Conservation (phyloP, 2,888 invertebrate species). For the Amiota communis region DNA sequence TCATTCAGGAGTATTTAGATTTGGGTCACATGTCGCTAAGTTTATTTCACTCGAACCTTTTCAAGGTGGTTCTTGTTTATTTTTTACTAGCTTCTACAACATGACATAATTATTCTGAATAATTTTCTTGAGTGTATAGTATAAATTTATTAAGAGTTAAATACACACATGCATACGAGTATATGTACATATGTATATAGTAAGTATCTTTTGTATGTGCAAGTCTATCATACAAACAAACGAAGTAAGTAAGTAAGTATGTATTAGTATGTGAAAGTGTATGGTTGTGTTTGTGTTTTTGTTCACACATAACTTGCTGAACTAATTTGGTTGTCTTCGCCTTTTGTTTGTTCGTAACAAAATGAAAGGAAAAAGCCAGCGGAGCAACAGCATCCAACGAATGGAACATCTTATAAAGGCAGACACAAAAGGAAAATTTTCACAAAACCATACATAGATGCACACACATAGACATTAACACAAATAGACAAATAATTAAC, state of each 20-base stretch:
- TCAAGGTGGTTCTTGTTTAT: no score
- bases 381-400: background rate
- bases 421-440: conserved; percentile 1
- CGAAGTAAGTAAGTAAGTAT: background rate
- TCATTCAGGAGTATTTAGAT: conserved; percentile 33
- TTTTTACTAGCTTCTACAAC: no score
- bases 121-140: background rate
- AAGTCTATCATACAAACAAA: background rate
- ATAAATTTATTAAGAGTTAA: background rate
- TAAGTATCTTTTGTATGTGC: background rate
- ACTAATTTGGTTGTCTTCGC: conserved; percentile 28
- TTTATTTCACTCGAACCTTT: no score
- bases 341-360: conserved; percentile 6
- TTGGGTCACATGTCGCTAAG: conserved; percentile 34
- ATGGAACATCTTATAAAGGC: background rate
- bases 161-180: conserved; percentile 2
- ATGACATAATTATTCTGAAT: no score
- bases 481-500: conserved; percentile 24
- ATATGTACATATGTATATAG: background rate
- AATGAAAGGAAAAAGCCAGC: background rate
- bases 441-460: background rate
- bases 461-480: conserved; percentile 2
- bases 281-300: background rate
- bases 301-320: conserved; percentile 17
- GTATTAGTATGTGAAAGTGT: background rate